These are phyloP conservation scores for Oncorhynchus tshawytscha DNA, from an alignment of 2,113 vertebrate species.

Conservation along the genomic window DNA sequence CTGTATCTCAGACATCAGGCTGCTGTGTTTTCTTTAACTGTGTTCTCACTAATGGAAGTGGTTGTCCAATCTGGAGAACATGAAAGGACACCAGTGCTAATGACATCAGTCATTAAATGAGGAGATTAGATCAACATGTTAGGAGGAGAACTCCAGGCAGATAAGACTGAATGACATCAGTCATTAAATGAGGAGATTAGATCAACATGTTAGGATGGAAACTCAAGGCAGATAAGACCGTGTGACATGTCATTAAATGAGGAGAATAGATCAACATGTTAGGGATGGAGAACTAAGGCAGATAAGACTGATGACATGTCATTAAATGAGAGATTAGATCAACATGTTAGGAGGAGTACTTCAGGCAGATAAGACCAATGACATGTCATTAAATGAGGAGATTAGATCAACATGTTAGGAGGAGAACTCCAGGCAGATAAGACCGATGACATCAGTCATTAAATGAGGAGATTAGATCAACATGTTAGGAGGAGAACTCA, in stretches of 20 bases:
- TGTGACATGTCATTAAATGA: slow-evolving; percentile 40
- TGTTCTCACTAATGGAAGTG: not conserved
- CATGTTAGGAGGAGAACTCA: no score
- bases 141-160: no score
- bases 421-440: no score
- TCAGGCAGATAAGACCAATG: slow-evolving; percentile 15
- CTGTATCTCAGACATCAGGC: not conserved
- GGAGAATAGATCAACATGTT: not conserved
- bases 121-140: not conserved
- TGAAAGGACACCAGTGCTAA: slow-evolving; percentile 30
- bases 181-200: slow-evolving; percentile 27
- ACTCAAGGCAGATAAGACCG: no score
- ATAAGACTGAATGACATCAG: not conserved
- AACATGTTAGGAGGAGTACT: no score
- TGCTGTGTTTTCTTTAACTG: not conserved
- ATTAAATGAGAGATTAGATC: slow-evolving; percentile 15
- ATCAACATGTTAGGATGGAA: no score
- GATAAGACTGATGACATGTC: slow-evolving; percentile 33
- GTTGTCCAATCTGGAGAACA: not conserved
- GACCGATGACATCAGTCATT: no score
- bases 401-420: no score
- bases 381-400: slow-evolving; percentile 6
- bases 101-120: slow-evolving; percentile 42
- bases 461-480: slow-evolving; percentile 14
- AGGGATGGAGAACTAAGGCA: no score